Evolutionary conservation across 64 coral and sea anemone genomes (phyloP).

Genomic region (Stylophora pistillata): DNA sequence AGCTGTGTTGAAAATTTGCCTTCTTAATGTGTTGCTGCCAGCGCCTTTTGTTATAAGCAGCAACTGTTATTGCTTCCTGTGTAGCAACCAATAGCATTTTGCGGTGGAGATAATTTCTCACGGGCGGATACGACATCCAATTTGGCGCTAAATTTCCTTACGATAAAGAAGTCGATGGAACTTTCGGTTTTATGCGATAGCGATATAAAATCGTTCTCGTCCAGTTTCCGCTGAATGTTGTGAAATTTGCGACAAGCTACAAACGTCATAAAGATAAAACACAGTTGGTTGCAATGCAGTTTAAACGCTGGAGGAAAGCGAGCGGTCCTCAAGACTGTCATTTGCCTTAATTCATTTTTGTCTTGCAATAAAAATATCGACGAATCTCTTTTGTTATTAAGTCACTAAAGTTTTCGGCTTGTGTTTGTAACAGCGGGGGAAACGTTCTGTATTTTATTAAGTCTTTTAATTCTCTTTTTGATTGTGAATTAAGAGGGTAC

Average conservation of each 20-base stretch:
- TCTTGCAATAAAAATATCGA: neutral
- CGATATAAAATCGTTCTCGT: neutral
- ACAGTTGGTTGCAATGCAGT: neutral
- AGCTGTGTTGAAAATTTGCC: neutral
- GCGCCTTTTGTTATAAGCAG: neutral
- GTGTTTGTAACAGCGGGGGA: too few relatives aligned
- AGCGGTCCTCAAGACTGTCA: neutral
- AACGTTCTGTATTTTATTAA: neutral
- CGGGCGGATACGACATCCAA: neutral
- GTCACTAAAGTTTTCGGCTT: too few relatives aligned
- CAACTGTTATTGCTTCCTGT: slow-evolving; percentile 32
- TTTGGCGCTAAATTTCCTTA: neutral
- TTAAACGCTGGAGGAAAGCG: neutral
- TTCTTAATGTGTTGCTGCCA: neutral
- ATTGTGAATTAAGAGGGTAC: neutral
- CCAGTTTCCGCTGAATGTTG: too few relatives aligned
- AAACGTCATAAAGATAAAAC: neutral
- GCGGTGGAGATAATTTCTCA: neutral
- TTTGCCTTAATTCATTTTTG: neutral
- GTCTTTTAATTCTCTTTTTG: neutral
- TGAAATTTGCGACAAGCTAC: too few relatives aligned
- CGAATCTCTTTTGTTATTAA: neutral
- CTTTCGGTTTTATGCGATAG: neutral
- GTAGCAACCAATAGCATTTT: slow-evolving; percentile 8
- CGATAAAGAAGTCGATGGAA: neutral